These are phyloP conservation scores for Drosophila cracens DNA, from an alignment of 2,888 invertebrate species.

Conservation along the genomic window DNA sequence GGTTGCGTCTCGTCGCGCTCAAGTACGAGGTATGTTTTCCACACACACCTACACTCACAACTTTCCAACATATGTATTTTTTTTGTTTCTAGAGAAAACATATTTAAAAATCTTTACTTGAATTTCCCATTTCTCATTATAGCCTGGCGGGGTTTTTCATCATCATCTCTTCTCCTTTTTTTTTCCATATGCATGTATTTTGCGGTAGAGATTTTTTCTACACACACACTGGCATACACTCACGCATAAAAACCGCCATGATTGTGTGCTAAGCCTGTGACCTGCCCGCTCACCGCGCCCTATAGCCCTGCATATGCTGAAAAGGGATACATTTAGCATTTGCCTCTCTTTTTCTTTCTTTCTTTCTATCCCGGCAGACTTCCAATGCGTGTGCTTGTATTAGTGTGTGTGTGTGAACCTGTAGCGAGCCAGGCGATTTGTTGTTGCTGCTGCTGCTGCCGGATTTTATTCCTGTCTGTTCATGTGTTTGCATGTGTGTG, in stretches of 20 bases:
- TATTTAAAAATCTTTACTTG: slow-evolving; percentile 47
- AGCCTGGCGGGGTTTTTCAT: slow-evolving; percentile 55
- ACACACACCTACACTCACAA: slow-evolving; percentile 2
- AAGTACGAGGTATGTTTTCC: slow-evolving; percentile 93
- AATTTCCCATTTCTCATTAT: slow-evolving; percentile 41
- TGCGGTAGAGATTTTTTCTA: slow-evolving; percentile 79
- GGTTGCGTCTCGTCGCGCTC: slow-evolving; percentile 95
- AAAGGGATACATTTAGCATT: slow-evolving; percentile 79
- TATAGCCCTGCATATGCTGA: slow-evolving; percentile 49
- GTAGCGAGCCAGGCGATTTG: slow-evolving; percentile 66
- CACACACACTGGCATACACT: slow-evolving; percentile 42
- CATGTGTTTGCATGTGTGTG: slow-evolving; percentile 34
- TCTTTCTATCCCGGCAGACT: slow-evolving; percentile 61
- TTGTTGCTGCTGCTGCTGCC: slow-evolving; percentile 59
- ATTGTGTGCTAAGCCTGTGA: slow-evolving; percentile 81
- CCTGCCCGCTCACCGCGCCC: slow-evolving; percentile 59
- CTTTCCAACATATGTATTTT: slow-evolving; percentile 33
- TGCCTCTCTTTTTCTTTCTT: slow-evolving; percentile 61
- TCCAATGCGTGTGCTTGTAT: slow-evolving; percentile 51
- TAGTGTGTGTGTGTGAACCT: slow-evolving; percentile 64
- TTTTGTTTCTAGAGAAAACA: slow-evolving; percentile 18
- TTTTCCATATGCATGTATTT: slow-evolving; percentile 53
- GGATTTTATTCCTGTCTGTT: slow-evolving; percentile 68
- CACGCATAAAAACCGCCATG: slow-evolving; percentile 72
- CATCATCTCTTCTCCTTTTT: slow-evolving; percentile 21